A percentile compares a stretch with the other conserved stretches of the same genome.
Conservation (phyloP, 2,113 vertebrate genomes). For the Stictonetta naevosa region DNA sequence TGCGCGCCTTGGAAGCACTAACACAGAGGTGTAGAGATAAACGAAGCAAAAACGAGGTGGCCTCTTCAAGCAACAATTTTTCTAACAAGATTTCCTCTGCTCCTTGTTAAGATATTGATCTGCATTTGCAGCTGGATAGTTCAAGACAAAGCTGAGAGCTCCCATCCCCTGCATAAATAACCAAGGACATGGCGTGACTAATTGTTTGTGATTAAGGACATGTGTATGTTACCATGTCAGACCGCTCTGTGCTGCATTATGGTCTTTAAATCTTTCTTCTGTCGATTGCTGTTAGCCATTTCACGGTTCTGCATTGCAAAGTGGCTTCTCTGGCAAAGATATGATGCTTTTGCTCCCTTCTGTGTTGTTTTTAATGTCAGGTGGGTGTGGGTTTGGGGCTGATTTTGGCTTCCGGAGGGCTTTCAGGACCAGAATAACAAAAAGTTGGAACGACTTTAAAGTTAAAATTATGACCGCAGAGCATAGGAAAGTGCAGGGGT, state of each 20-base stretch:
- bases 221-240: accelerated
- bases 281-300: background rate
- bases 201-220: background rate
- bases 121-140: background rate
- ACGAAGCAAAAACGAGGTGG: accelerated
- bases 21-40: background rate
- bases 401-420: background rate
- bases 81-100: background rate
- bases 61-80: background rate
- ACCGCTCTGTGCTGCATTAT: accelerated
- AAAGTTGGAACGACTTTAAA: background rate
- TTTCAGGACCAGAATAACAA: accelerated
- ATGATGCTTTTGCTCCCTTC: background rate
- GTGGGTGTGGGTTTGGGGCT: background rate
- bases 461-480: background rate
- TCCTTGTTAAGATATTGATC: background rate
- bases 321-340: background rate
- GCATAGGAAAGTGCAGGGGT: background rate
- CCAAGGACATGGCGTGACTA: background rate
- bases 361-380: accelerated
- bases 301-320: accelerated
- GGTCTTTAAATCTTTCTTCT: background rate
- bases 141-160: background rate
- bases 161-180: background rate
- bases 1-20: accelerated